These are phyloP conservation scores for Zelostemma sp. DNA, from an alignment of 1,140 invertebrate genomes.

Conservation along the genomic window DNA sequence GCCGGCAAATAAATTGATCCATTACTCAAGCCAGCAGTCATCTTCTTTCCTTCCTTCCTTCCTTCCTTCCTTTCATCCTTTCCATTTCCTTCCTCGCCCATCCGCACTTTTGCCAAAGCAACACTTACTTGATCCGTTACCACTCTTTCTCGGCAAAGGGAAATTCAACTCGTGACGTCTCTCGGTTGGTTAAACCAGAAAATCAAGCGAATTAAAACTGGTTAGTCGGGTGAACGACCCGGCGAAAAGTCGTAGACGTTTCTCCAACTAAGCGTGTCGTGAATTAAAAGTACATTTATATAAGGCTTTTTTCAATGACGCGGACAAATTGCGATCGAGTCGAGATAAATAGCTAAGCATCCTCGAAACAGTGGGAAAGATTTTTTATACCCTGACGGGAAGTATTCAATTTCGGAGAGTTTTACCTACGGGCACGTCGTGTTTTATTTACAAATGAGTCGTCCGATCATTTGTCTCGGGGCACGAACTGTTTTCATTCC, in stretches of 20 bases:
- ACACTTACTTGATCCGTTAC: no score
- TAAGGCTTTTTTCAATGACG: no score
- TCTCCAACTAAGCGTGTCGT: no score
- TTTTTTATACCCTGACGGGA: neutral
- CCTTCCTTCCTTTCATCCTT: conserved; percentile 51
- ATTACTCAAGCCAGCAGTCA: conserved; percentile 67
- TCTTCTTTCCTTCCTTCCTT: conserved; percentile 57
- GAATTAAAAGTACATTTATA: no score
- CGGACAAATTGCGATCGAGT: neutral
- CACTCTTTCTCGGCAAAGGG: no score
- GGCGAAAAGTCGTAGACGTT: no score
- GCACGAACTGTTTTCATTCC: conserved; percentile 3
- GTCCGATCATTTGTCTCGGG: neutral
- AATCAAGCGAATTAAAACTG: no score
- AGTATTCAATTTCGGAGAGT: neutral
- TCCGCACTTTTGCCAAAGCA: conserved; percentile 10
- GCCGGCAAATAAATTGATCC: conserved; percentile 67
- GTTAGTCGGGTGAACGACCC: no score
- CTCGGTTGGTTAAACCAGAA: no score
- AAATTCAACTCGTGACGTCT: no score
- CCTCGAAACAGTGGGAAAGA: neutral
- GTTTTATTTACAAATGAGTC: conserved; percentile 4
- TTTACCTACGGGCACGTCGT: neutral
- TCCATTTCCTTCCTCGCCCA: conserved; percentile 6
- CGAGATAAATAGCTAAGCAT: neutral